Base-by-base conservation (phyloP, 2,888 invertebrate species). In the Ceratothoa steindachneri region DNA sequence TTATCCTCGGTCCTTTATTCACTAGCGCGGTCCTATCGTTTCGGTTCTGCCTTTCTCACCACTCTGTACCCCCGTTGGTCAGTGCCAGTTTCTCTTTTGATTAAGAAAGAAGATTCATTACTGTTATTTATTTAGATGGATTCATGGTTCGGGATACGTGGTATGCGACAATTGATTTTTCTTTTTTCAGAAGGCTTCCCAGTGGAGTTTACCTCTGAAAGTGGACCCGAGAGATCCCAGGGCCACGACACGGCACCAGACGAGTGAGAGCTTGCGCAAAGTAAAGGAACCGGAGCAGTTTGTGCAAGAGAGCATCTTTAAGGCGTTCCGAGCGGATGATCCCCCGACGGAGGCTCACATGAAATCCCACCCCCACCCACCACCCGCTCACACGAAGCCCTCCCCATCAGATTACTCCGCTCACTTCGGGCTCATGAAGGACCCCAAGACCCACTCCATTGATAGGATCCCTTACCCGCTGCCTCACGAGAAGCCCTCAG, bases 251-350 rank as follows among this genome's bases (percentile, higher is more conserved):
- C 60, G 60, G 22, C 60, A 60, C 27, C 60, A 60, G 9, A n/a
- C 60, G 24, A 60, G 24, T 60, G 60, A 60, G 24, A 24, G 60
- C 12, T 22, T 60, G 24, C n/a, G 60, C n/a, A 60, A 60, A 60
- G 60, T 60, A 24, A 60, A 60, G 27, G 60, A 60, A 60, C 74
- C 76, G 7, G 76, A 79, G 29, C 75, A 76, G 29, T 67, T 79
- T 29, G 76, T 79, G 29, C 69, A 76, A 1, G 79, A 79, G 12
- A 76, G 76, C 29, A 79, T 79, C 24, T 79, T 76, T 53, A 76
- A 74, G 30, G 72, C 71, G 51, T 79, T 76, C 64, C 69, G 73
- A 5, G 65, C 72, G 3, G 30, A 73, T 5, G 79, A 79, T 19
- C 31, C 31, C 22, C 52, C 71, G 52, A 66, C 67, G 15, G 75